Evolutionary conservation across 2,797 vertebrate species (phyloP), one percentile per base, ranked within the genome.

Genomic region (Spinus pinus): DNA sequence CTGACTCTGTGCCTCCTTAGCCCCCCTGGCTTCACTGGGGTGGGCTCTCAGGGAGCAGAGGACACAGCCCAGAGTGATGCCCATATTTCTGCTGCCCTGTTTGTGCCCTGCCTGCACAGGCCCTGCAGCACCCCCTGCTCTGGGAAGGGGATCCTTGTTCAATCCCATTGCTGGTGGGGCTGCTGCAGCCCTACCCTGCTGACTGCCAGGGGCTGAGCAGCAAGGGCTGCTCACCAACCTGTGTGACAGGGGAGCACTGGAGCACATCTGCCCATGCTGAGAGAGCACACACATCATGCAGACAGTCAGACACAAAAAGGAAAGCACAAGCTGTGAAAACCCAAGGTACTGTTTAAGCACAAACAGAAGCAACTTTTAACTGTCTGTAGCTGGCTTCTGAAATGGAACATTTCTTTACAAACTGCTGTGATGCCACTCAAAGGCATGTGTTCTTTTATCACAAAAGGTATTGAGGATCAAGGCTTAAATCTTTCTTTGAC

Each of bases 41-140:
- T 23, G 56, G 44, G 50, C 42, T 17, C 3, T 12, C 35, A 20
- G n/a, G 25, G 30, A 75, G 62, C 7, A 27, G 28, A 81, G 37
- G 51, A 41, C 1, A 7, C 22, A 44, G 51, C 37, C 21, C 66
- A 46, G 27, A 6, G 1, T 0, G 3, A 16, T 58, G 42, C 1
- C 47, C 12, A 0, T 6, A 54, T 19, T 72, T 21, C 2, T 6
- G 6, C 5, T 18, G 23, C 64, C 12, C 8, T 2, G 27, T 37
- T 17, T 61, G 42, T 17, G 44, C 50, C 22, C 28, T 57, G 71
- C 27, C 58, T 64, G 31, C 61, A 64, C 27, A n/a, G 42, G 17
- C 25, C 41, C 41, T 39, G 46, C 54, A 53, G 70, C 30, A 61
- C 7, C 1, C 44, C 51, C 67, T 60, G 51, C 56, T 33, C 82